Conservation (phyloP, 2,797 vertebrate genomes). For the Apogon hyalosoma region DNA sequence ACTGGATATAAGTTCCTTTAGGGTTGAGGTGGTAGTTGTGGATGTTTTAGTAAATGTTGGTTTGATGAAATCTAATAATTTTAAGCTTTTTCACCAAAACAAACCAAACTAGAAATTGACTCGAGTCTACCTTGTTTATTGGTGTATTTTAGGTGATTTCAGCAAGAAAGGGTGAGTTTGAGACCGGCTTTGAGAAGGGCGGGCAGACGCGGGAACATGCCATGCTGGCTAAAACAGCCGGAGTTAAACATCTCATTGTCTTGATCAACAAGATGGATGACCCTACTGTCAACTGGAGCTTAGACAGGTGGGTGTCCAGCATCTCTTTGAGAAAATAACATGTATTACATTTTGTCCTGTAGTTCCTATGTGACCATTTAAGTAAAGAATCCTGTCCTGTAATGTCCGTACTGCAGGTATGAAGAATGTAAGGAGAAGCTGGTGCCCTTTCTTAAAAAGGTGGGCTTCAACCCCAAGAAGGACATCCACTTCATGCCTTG, state of each 20-base stretch:
- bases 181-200: conserved; percentile 99
- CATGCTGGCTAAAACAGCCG: conserved; percentile 98
- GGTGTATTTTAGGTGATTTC: conserved; percentile 90
- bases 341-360: neutral
- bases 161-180: conserved; percentile 98
- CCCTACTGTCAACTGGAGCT: conserved; percentile 98
- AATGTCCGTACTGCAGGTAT: conserved; percentile 82
- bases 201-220: conserved; percentile 98
- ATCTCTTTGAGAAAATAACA: neutral
- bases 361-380: neutral
- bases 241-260: conserved; percentile 98
- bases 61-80: too few species aligned
- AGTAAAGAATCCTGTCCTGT: neutral
- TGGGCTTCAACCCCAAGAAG: conserved; percentile 99
- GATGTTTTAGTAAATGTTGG: too few species aligned
- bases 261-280: conserved; percentile 99
- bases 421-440: conserved; percentile 99
- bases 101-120: neutral
- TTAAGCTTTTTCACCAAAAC: too few species aligned
- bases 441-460: conserved; percentile 99
- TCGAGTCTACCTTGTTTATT: neutral
- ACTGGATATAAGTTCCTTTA: neutral
- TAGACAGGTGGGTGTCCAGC: conserved; percentile 86
- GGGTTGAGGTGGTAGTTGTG: too few species aligned
- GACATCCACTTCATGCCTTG: conserved; percentile 99